phyloP scores from a whole-genome alignment of 2,888 invertebrate species.

The Meghimatium bilineatum region DNA sequence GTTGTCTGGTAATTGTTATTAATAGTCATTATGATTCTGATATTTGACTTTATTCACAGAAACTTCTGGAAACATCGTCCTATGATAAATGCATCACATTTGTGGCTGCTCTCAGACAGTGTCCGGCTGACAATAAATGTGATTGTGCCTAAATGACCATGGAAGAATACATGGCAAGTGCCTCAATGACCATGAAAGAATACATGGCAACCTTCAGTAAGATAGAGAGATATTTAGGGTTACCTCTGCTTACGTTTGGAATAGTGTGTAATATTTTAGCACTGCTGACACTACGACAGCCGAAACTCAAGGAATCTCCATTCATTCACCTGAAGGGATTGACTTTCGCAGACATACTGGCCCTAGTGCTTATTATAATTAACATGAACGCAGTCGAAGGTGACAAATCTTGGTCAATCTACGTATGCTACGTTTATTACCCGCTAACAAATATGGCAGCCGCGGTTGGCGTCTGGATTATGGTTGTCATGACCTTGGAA shows the following conservation, averaged over 20 bases:
- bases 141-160: background rate
- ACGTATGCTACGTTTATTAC: slow-evolving; percentile 23
- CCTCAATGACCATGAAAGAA: background rate
- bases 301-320: slow-evolving; percentile 71
- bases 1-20: no score
- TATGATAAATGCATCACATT: background rate
- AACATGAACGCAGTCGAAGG: background rate
- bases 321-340: slow-evolving; percentile 74
- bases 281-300: slow-evolving; percentile 69
- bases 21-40: no score
- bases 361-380: slow-evolving; percentile 65
- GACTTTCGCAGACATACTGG: slow-evolving; percentile 68
- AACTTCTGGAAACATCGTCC: no score
- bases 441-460: slow-evolving; percentile 26
- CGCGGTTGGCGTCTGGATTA: slow-evolving; percentile 80
- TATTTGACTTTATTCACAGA: no score
- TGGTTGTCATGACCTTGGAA: slow-evolving; percentile 90
- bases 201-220: background rate
- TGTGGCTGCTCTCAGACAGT: background rate
- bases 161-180: background rate
- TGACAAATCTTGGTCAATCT: background rate
- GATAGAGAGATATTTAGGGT: slow-evolving; percentile 59
- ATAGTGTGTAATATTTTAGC: slow-evolving; percentile 72
- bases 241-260: slow-evolving; percentile 70
- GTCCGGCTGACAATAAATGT: background rate